A percentile compares a stretch with the other conserved stretches of the same genome.
Evolutionary conservation across 1,140 invertebrate species (phyloP).

Genomic region (Macrocentrus cingulum): DNA sequence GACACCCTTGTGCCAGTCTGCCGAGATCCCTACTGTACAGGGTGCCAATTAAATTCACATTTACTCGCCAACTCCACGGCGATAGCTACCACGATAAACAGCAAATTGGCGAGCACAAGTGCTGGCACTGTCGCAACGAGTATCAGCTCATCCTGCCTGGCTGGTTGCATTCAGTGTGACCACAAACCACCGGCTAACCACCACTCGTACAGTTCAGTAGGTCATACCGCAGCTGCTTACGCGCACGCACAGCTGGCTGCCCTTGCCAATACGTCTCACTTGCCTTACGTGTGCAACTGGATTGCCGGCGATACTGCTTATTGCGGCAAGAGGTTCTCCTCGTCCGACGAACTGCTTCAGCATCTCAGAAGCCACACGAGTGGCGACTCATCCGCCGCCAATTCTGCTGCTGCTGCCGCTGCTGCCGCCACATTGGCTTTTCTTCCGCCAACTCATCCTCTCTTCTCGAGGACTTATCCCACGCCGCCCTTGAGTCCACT

Average conservation of each 20-base stretch:
- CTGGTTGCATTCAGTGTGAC: slow-evolving; percentile 88
- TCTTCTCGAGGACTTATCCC: slow-evolving; percentile 78
- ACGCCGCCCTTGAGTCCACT: slow-evolving; percentile 83
- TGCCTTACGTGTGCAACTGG: slow-evolving; percentile 90
- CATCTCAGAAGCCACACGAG: slow-evolving; percentile 86
- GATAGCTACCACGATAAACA: slow-evolving; percentile 67
- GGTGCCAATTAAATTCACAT: slow-evolving; percentile 84
- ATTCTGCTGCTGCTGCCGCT: slow-evolving; percentile 55
- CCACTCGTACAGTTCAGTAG: slow-evolving; percentile 46
- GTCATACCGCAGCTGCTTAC: slow-evolving; percentile 63
- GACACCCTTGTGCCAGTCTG: slow-evolving; percentile 72
- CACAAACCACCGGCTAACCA: slow-evolving; percentile 65
- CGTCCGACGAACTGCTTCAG: slow-evolving; percentile 86
- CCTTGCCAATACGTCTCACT: slow-evolving; percentile 70
- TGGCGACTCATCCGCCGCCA: slow-evolving; percentile 40
- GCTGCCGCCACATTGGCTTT: slow-evolving; percentile 49
- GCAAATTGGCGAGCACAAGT: slow-evolving; percentile 28
- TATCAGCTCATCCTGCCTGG: slow-evolving; percentile 70
- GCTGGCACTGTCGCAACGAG: slow-evolving; percentile 25
- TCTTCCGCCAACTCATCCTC: slow-evolving; percentile 65
- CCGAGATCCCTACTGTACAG: slow-evolving; percentile 88
- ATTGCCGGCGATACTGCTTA: slow-evolving; percentile 83
- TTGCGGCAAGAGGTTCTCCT: slow-evolving; percentile 87
- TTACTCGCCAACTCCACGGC: slow-evolving; percentile 57
- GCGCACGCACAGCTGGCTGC: slow-evolving; percentile 76